Conservation (phyloP, 2,797 vertebrate species). For the Craterocephalus amniculus region DNA sequence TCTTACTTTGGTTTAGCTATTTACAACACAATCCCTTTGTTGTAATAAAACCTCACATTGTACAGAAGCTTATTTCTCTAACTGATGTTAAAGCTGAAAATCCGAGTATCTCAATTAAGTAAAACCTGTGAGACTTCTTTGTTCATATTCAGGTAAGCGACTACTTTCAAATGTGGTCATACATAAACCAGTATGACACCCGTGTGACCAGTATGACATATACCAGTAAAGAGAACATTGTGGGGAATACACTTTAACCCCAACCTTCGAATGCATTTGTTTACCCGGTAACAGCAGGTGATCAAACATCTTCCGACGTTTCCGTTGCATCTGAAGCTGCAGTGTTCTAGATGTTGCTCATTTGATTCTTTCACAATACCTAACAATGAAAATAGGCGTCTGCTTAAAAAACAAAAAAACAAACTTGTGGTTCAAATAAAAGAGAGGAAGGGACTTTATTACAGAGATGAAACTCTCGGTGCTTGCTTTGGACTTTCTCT, state of each 20-base stretch:
- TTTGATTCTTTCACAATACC: not conserved
- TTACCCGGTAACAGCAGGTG: not conserved
- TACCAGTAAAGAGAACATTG: not conserved
- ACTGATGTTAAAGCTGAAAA: not conserved
- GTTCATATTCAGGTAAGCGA: not conserved
- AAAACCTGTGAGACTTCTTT: not conserved
- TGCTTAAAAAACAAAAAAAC: not conserved
- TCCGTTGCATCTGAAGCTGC: not conserved
- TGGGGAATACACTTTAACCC: not conserved
- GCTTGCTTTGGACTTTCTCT: constrained; percentile 62
- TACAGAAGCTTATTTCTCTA: not conserved
- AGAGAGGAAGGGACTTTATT: constrained; percentile 35
- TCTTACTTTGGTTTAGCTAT: not conserved
- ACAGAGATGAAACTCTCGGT: constrained; percentile 42
- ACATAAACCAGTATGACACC: too few species aligned
- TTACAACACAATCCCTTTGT: not conserved
- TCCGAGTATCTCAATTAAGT: not conserved
- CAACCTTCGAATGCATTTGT: not conserved
- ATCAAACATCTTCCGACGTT: not conserved
- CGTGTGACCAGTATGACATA: too few species aligned
- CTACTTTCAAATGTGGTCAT: not conserved
- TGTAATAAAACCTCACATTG: not conserved
- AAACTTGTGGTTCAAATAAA: constrained; percentile 8
- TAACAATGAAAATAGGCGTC: not conserved
- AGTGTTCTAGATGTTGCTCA: not conserved